phyloP scores from a whole-genome alignment of 2,888 invertebrate genomes.

The Drosophila peninsularis region DNA sequence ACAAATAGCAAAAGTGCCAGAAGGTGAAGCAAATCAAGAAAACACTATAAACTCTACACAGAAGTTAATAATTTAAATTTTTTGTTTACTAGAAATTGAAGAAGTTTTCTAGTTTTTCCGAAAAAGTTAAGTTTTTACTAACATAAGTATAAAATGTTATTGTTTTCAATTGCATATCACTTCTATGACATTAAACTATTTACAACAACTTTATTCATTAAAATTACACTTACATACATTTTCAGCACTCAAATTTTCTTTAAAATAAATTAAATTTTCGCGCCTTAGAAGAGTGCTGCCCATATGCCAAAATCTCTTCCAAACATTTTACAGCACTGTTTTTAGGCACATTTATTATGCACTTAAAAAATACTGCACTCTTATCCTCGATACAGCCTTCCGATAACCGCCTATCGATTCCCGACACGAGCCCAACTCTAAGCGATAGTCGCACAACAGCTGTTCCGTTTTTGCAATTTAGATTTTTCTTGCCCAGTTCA shows the following conservation, averaged over 20 bases:
- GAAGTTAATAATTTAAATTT: too few species aligned
- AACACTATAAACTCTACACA: too few species aligned
- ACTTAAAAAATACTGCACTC: background rate
- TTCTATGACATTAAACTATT: background rate
- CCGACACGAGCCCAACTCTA: slow-evolving; percentile 21
- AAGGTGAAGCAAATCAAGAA: too few species aligned
- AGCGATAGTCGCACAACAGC: slow-evolving; percentile 31
- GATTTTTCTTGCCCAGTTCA: slow-evolving; percentile 46
- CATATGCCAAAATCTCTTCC: fast-evolving
- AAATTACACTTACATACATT: background rate
- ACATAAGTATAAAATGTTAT: too few species aligned
- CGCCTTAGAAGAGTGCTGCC: slow-evolving; percentile 20
- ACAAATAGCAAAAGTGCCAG: background rate
- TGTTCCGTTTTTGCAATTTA: slow-evolving; percentile 43
- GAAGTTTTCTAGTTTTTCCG: too few species aligned
- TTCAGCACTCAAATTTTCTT: background rate
- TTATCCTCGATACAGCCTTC: background rate
- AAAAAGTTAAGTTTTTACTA: too few species aligned
- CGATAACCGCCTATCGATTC: background rate
- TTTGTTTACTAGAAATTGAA: too few species aligned
- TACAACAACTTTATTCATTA: background rate
- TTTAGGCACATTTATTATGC: background rate
- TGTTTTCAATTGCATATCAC: too few species aligned
- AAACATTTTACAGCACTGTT: background rate
- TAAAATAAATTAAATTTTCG: background rate